Conservation (phyloP, 2,888 invertebrate species). For the Pemphredon lugubris region DNA sequence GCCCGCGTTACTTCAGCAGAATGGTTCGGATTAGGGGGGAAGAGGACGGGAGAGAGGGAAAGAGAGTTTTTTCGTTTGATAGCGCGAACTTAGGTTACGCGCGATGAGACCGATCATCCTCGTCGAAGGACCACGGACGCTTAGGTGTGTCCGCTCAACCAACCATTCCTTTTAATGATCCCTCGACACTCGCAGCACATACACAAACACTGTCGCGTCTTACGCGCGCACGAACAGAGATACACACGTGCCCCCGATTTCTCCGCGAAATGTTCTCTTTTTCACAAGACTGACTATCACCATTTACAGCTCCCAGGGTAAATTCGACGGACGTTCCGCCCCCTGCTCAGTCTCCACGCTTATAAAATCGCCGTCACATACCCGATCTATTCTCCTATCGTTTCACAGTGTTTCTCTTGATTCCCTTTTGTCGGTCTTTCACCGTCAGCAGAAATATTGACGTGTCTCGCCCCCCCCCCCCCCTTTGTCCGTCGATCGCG, state of each 20-base stretch:
- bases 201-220: no score
- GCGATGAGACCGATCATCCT: constrained; percentile 40
- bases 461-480: no score
- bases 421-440: constrained; percentile 17
- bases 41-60: no score
- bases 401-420: constrained; percentile 11
- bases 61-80: constrained; percentile 26
- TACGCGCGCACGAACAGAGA: constrained; percentile 6
- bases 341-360: constrained; percentile 47
- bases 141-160: constrained; percentile 17
- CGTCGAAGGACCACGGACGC: constrained; percentile 44
- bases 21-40: constrained; percentile 88
- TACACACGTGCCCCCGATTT: constrained; percentile 27
- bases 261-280: constrained; percentile 52
- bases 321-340: constrained; percentile 52
- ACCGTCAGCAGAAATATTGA: constrained; percentile 38
- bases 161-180: constrained; percentile 29
- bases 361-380: constrained; percentile 31
- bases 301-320: constrained; percentile 43
- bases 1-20: constrained; percentile 88
- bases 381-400: constrained; percentile 10
- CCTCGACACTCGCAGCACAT: constrained; percentile 19
- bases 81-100: constrained; percentile 39
- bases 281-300: constrained; percentile 63
- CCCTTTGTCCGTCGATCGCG: constrained; percentile 53